phyloP scores from a whole-genome alignment of 2,113 vertebrate species.

The Paedocypris sp. region DNA sequence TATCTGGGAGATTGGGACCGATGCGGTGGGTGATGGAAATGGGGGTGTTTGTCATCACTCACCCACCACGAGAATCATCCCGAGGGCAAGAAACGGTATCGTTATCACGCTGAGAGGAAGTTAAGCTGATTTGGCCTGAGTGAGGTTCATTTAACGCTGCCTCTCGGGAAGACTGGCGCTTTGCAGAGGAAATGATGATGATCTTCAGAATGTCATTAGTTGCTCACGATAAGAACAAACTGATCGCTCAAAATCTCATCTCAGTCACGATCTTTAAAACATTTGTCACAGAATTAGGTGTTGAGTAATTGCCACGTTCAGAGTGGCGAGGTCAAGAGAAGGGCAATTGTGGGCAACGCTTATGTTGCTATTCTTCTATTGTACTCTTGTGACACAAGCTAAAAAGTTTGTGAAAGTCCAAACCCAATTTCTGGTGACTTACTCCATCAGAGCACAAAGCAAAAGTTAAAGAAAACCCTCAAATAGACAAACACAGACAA shows the following conservation, averaged over 20 bases:
- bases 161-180: constrained; percentile 24
- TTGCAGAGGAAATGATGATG: constrained; percentile 21
- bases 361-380: not conserved
- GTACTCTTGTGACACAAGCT: not conserved
- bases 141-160: constrained; percentile 28
- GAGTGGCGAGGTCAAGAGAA: not conserved
- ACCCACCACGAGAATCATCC: constrained; percentile 10
- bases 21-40: constrained; percentile 6
- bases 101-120: constrained; percentile 30
- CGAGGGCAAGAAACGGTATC: constrained; percentile 2
- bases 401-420: not conserved
- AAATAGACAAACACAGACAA: no score
- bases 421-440: no score
- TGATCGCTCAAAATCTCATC: constrained; percentile 32
- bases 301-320: constrained; percentile 15
- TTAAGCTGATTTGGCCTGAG: constrained; percentile 31
- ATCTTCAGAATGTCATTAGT: constrained; percentile 26
- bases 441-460: no score
- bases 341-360: not conserved
- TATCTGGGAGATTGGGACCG: constrained; percentile 27
- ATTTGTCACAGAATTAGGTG: constrained; percentile 28
- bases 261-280: constrained; percentile 30
- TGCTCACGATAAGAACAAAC: constrained; percentile 11
- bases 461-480: no score
- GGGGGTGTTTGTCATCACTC: constrained; percentile 16